Evolutionary conservation across 1,140 invertebrate genomes (phyloP).

Genomic region (Anoplophora glabripennis): DNA sequence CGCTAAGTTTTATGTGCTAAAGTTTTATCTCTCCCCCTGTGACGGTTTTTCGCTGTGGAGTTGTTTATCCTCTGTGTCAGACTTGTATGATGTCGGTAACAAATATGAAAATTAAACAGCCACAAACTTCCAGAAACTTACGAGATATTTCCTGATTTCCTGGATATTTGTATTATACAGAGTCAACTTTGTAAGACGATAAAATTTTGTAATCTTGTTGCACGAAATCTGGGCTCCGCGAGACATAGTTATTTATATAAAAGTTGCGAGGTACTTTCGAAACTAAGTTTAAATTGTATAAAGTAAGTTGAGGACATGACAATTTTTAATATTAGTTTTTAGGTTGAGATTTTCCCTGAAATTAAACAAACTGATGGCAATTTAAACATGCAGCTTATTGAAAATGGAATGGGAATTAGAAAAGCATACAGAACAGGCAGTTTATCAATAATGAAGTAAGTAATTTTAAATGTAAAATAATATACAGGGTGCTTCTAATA

Average conservation of each 20-base stretch:
- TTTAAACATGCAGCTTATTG: too few relatives aligned
- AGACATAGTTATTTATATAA: constrained; percentile 1
- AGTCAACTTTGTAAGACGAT: neutral
- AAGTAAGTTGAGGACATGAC: neutral
- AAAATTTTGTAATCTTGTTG: constrained; percentile 3
- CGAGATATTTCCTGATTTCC: neutral
- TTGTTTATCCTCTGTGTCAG: too few relatives aligned
- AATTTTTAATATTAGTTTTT: neutral
- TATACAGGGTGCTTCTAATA: too few relatives aligned
- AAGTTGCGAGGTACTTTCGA: neutral
- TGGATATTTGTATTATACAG: neutral
- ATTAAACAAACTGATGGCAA: too few relatives aligned
- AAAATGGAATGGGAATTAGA: too few relatives aligned
- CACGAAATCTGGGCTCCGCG: neutral
- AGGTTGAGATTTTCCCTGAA: neutral
- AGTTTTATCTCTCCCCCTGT: too few relatives aligned
- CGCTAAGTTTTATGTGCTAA: too few relatives aligned
- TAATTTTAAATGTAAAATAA: too few relatives aligned
- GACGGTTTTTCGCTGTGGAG: too few relatives aligned
- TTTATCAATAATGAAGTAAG: too few relatives aligned
- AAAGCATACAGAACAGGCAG: too few relatives aligned
- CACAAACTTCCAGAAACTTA: neutral
- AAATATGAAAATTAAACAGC: neutral
- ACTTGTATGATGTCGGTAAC: neutral
- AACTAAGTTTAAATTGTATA: constrained; percentile 2